Percentiles rank a stretch among this genome's conserved stretches.
Evolutionary conservation across 2,888 invertebrate species (phyloP).

Genomic region (Hypomecis punctinalis): DNA sequence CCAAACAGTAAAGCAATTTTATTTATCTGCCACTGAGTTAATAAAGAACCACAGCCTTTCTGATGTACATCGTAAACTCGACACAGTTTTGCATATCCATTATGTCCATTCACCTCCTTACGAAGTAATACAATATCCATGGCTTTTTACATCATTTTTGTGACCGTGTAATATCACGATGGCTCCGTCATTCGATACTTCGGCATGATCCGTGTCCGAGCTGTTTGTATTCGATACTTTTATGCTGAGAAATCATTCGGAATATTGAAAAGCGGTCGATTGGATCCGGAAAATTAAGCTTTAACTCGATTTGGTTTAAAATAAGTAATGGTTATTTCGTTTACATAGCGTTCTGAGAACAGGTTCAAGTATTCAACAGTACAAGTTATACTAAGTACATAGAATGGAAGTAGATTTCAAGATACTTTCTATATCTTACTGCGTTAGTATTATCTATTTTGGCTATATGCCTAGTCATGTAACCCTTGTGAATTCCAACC

Average conservation of each 20-base stretch:
- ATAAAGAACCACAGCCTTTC: too few relatives aligned
- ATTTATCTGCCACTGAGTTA: too few relatives aligned
- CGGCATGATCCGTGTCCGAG: slow-evolving; percentile 23
- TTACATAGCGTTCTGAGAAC: not conserved
- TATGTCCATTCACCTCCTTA: too few relatives aligned
- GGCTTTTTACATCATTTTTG: slow-evolving; percentile 22
- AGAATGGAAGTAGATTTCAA: not conserved
- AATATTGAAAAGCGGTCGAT: not conserved
- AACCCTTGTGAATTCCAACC: too few relatives aligned
- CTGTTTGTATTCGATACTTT: slow-evolving; percentile 14
- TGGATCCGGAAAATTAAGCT: slow-evolving; percentile 12
- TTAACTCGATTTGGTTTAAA: not conserved
- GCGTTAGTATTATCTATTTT: too few relatives aligned
- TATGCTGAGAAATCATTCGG: not conserved
- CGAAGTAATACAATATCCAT: too few relatives aligned
- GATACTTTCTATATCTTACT: not conserved
- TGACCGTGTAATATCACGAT: slow-evolving; percentile 30
- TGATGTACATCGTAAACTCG: too few relatives aligned
- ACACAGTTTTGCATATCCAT: too few relatives aligned
- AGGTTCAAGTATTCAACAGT: too few relatives aligned
- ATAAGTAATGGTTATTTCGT: slow-evolving; percentile 6
- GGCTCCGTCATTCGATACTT: slow-evolving; percentile 33
- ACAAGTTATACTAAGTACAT: too few relatives aligned
- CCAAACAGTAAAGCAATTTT: too few relatives aligned
- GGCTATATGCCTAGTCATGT: too few relatives aligned